Base-by-base conservation (phyloP, 2,888 invertebrate genomes). In the Pemphredon lugubris region DNA sequence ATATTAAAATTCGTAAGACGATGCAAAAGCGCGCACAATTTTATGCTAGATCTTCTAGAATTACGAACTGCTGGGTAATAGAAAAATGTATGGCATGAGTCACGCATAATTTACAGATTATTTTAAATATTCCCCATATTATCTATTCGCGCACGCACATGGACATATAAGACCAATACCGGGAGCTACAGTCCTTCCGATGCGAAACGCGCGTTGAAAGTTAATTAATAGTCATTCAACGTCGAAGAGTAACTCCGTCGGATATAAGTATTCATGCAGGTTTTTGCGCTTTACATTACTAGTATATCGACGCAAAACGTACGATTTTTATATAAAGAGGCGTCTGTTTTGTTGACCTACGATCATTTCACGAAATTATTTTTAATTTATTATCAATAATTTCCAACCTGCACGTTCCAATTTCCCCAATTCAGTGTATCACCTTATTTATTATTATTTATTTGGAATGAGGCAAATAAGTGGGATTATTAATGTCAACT, bases 201-300 rank as follows among this genome's bases (percentile, higher is more conserved):
- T 26, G 18, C n/a, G 9, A n/a, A 34, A 34, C 34, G 34, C 34
- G n/a, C n/a, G 48, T 34, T n/a, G 14, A 54, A 44, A 48, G 32
- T 57, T 57, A 55, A 71, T 77, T 65, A 11, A 60, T 53, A 77
- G 55, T 73, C 59, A 4, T 14, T 9, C 34, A 67, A 68, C 67
- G 74, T 59, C 16, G 18, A 13, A n/a, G 14, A 20, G 14, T 4
- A 21, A 57, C 23, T 66, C 16, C 45, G 53, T 21, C 18, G 45
- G 73, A 79, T 65, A 48, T 73, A n/a, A 48, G 45, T 47, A 64
- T 34, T 53, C 63, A 30, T 51, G 34, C 6, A 44, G 60, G 50
- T 58, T 73, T 58, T 73, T 72, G 64, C 37, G 26, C 21, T 50
- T 44, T 61, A 74, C 50, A 59, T 44, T 66, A 54, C 54, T 51